These are phyloP conservation scores for Cheilosia impressa DNA, from an alignment of 2,888 invertebrate species.

Conservation along the genomic window DNA sequence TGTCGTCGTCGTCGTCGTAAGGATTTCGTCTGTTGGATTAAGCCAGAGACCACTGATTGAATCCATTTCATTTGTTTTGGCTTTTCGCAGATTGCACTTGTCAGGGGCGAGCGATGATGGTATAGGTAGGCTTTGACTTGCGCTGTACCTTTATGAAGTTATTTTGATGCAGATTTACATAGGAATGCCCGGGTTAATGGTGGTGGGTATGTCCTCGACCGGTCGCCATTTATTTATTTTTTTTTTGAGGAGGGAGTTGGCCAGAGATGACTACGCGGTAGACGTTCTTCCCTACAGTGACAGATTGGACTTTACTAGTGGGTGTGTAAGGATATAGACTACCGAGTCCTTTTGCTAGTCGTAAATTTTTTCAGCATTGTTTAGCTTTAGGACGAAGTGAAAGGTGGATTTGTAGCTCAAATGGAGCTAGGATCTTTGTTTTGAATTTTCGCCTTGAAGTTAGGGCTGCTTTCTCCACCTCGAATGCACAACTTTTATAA, in stretches of 20 bases:
- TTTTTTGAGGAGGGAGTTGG: neutral
- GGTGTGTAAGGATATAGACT: no score
- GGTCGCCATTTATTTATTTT: conserved; percentile 40
- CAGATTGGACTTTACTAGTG: no score
- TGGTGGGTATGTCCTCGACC: conserved; percentile 33
- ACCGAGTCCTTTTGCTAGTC: no score
- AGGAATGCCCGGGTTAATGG: conserved; percentile 60
- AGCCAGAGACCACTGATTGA: conserved; percentile 50
- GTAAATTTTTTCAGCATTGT: no score
- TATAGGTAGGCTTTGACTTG: conserved; percentile 42
- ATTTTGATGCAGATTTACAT: conserved; percentile 70
- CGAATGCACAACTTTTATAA: no score
- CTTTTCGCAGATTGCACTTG: conserved; percentile 51
- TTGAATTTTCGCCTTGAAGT: no score
- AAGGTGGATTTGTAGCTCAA: no score
- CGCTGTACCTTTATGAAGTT: conserved; percentile 49
- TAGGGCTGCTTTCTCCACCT: no score
- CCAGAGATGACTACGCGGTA: no score
- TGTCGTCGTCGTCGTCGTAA: conserved; percentile 13
- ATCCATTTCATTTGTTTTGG: conserved; percentile 68
- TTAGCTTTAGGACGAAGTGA: no score
- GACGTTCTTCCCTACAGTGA: no score
- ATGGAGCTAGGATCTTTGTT: no score
- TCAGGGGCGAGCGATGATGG: conserved; percentile 48
- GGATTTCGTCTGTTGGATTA: conserved; percentile 51